Base-by-base conservation (phyloP, 37 sponge, comb jelly and placozoan genomes). In the Halisarca cf. caerulea region DNA sequence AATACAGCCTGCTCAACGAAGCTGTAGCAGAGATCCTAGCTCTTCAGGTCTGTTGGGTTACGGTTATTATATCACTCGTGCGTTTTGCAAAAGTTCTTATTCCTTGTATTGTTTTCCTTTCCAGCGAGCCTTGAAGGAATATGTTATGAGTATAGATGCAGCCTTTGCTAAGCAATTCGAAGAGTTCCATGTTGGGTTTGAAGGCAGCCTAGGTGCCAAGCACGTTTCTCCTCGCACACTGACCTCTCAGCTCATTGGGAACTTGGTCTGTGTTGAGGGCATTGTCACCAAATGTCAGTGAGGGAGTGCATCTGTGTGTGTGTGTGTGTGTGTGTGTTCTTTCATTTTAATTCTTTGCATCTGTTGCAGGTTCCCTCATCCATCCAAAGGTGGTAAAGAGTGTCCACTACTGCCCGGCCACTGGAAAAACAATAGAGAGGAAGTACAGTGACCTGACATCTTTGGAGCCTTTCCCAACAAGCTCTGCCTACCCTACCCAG, bases 341-440 rank as follows among this genome's bases (percentile, higher is more conserved):
- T 5, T 37, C 20, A 32, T 32, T 30, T 27, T 27, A 24, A 14
- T 27, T n/a, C 68, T 66, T n/a, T n/a, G 27, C 33, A 3, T 37
- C 45, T 37, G 7, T 9, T 60, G 17, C 79, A 92, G 95, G 84
- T 33, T 95, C 95, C 36, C 80, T 90, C 58, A 91, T 98, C 20
- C 80, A 90, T 30, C 99, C 97, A 39, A 96, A 96, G 71, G 95
- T 98, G 38, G 90, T 96, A n/a, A 94, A 93, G 79, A 98, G 99
- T 87, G 99, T 98, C 68, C 99, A 98, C 81, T 98, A 91, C 64
- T 98, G 99, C 81, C 99, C 99, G 11, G 93, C 93, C 33, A 98
- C 99, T 8, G 90, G 88, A 78, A 98, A 98, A 90, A 90, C 91
- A 0, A 88, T 96, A 15, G 97, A 98, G 81, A 86, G 99, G 15